These are phyloP conservation scores for Drosophila cyrtoloma DNA, from an alignment of 2,888 invertebrate genomes.

Conservation along the genomic window DNA sequence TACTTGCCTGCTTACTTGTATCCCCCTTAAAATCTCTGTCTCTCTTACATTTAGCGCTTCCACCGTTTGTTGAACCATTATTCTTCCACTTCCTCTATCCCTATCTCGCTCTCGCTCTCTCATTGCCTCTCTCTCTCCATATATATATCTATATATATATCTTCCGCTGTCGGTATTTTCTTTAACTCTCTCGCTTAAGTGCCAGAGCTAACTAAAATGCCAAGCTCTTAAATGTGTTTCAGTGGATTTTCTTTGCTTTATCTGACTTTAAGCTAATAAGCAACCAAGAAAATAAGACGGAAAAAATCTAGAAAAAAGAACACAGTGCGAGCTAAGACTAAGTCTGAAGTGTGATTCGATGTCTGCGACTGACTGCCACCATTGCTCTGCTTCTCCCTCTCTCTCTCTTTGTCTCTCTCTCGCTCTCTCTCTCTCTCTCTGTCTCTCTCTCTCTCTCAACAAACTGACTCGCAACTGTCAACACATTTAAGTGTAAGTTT, in stretches of 20 bases:
- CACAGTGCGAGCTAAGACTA: background rate
- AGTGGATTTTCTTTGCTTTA: background rate
- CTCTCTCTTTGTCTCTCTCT: no score
- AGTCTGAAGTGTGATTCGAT: slow-evolving; percentile 1
- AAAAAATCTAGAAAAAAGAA: background rate
- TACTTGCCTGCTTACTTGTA: background rate
- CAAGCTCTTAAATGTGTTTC: background rate
- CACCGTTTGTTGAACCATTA: background rate
- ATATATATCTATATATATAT: background rate
- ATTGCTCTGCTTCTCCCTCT: background rate
- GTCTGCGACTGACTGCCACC: background rate
- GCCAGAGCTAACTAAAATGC: background rate
- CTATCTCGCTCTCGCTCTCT: background rate
- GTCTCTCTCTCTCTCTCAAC: background rate
- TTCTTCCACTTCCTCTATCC: background rate
- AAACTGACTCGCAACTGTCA: slow-evolving; percentile 32
- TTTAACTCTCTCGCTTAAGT: background rate
- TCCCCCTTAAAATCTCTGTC: background rate
- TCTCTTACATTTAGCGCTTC: background rate
- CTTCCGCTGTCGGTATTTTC: background rate
- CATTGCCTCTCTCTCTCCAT: background rate
- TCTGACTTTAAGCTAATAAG: background rate
- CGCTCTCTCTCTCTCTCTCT: no score
- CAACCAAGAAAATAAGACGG: background rate
- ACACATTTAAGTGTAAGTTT: slow-evolving; percentile 19